A percentile compares a stretch with the other conserved stretches of the same genome.
phyloP scores from a whole-genome alignment of 2,888 invertebrate genomes.

The Bursaphelenchus okinawaensis region DNA sequence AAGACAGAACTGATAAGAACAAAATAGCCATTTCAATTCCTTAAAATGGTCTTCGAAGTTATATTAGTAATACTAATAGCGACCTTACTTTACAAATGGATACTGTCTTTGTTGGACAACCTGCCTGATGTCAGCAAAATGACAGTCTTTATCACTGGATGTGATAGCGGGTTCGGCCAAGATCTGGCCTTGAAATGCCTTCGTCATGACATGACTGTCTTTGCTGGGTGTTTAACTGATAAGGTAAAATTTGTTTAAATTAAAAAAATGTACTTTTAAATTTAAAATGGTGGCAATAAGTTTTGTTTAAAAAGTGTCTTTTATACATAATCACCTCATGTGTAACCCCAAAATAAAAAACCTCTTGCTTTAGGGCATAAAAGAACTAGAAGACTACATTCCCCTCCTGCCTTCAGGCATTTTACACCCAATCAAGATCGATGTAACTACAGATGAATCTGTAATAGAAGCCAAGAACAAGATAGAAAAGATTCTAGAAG shows the following conservation, averaged over 20 bases:
- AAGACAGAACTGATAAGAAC: not conserved
- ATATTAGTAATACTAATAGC: not conserved
- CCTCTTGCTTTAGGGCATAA: not conserved
- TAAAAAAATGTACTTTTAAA: no score
- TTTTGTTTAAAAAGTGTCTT: not conserved
- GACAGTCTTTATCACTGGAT: slow-evolving; percentile 21
- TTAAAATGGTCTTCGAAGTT: not conserved
- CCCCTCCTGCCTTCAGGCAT: no score
- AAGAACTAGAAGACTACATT: slow-evolving; percentile 1
- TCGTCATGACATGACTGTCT: slow-evolving; percentile 19
- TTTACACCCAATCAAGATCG: slow-evolving; percentile 38
- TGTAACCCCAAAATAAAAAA: not conserved
- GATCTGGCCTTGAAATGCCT: slow-evolving; percentile 20
- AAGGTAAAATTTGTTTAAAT: slow-evolving; percentile 8
- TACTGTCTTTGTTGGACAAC: not conserved
- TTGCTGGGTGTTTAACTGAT: slow-evolving; percentile 25
- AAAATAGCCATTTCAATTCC: no score
- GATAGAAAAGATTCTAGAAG: slow-evolving; percentile 21
- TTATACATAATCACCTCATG: not conserved
- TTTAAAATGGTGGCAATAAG: not conserved
- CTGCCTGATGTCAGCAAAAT: not conserved
- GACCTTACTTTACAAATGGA: not conserved
- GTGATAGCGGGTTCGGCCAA: slow-evolving; percentile 22
- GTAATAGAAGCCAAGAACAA: slow-evolving; percentile 27
- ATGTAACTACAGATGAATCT: slow-evolving; percentile 41